Percentiles rank a stretch among this genome's conserved stretches.
phyloP scores from a whole-genome alignment of 2,888 invertebrate genomes.

The Ernsta delagoae region DNA sequence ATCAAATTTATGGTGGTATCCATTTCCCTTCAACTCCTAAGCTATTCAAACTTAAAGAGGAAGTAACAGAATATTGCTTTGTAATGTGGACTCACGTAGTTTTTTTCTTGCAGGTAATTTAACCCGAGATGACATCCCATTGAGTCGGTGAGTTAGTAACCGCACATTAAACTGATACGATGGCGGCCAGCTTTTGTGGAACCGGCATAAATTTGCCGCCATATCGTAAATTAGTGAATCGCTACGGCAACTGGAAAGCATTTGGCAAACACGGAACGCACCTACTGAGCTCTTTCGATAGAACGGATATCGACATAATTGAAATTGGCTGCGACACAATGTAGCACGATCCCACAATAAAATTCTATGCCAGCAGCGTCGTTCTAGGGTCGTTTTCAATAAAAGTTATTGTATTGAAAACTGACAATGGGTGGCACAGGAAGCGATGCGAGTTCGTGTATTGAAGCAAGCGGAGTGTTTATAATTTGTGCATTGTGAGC shows the following conservation, averaged over 20 bases:
- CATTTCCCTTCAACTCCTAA: background rate
- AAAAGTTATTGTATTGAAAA: conserved; percentile 83
- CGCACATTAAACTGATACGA: conserved; percentile 31
- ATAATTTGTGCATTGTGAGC: conserved; percentile 82
- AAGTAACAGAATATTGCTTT: conserved; percentile 37
- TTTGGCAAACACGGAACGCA: conserved; percentile 63
- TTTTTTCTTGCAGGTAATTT: conserved; percentile 73
- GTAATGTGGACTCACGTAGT: conserved; percentile 52
- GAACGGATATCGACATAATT: conserved; percentile 76
- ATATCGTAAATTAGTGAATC: conserved; percentile 47
- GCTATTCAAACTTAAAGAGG: conserved; percentile 10
- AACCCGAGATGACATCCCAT: conserved; percentile 48
- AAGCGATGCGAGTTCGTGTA: conserved; percentile 78
- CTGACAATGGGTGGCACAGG: conserved; percentile 79
- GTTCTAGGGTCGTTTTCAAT: conserved; percentile 80
- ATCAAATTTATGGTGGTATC: conserved; percentile 8
- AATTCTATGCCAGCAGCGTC: conserved; percentile 70
- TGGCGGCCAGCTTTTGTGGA: conserved; percentile 52
- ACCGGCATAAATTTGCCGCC: conserved; percentile 69
- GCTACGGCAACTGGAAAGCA: conserved; percentile 53
- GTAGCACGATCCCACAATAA: conserved; percentile 73
- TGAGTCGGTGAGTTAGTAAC: conserved; percentile 36
- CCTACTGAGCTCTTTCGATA: conserved; percentile 66
- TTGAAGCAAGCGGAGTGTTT: conserved; percentile 83
- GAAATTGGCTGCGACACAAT: conserved; percentile 72